phyloP scores from a whole-genome alignment of 2,888 invertebrate species.

The Synergus laeviventris region DNA sequence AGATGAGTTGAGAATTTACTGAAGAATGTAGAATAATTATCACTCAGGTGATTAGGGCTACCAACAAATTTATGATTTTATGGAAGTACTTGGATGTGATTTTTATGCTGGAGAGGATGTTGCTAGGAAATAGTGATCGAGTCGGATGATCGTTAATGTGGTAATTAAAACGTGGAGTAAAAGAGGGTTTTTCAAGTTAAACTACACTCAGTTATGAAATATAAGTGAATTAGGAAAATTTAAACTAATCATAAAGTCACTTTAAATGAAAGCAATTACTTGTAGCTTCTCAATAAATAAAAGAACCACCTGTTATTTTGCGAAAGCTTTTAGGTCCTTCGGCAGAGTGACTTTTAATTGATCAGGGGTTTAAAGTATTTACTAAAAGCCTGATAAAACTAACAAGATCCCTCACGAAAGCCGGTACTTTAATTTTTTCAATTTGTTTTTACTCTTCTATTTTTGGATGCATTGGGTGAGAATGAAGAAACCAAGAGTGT shows the following conservation, averaged over 20 bases:
- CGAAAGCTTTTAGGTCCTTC: not conserved
- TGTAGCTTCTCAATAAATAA: not conserved
- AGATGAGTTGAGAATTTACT: not conserved
- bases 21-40: conserved; percentile 7
- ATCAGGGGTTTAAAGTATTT: not conserved
- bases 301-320: not conserved
- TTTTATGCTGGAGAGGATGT: not conserved
- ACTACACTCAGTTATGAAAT: not conserved
- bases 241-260: not conserved
- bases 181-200: not conserved
- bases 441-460: not conserved
- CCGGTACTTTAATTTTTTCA: conserved; percentile 2
- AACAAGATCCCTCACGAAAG: not conserved
- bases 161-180: not conserved
- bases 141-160: not conserved
- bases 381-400: conserved; percentile 17
- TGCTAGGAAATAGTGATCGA: not conserved
- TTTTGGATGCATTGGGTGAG: not conserved
- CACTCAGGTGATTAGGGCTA: not conserved
- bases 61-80: conserved; percentile 5
- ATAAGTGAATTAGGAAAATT: not conserved
- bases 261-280: not conserved
- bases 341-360: conserved; percentile 21
- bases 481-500: conserved; percentile 6
- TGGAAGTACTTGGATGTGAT: not conserved